Evolutionary conservation across 2,113 vertebrate genomes (phyloP).

Genomic region (Leucoraja erinaceus): DNA sequence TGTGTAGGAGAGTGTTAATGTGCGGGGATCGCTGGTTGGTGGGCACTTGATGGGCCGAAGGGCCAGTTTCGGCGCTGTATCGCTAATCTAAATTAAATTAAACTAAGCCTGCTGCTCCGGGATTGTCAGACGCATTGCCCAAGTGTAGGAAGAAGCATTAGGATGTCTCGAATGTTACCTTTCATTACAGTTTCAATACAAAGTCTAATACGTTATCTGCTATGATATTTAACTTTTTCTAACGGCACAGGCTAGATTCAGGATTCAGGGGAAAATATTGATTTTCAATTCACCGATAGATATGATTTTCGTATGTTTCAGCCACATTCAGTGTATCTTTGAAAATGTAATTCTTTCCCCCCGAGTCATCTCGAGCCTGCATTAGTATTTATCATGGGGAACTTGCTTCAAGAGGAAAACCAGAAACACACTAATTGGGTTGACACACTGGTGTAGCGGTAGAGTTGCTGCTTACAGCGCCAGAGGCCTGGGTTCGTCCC

Average conservation of each 20-base stretch:
- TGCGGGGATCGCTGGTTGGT: too few species aligned
- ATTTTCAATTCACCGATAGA: not conserved
- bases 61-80: too few species aligned
- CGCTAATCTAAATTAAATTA: too few species aligned
- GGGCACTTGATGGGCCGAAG: too few species aligned
- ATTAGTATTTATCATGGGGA: not conserved
- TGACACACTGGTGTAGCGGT: too few species aligned
- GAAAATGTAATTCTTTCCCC: not conserved
- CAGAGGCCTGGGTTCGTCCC: too few species aligned
- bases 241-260: not conserved
- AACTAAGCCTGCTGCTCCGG: too few species aligned
- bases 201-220: not conserved
- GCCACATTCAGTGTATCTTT: not conserved
- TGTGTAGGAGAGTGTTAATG: too few species aligned
- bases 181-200: not conserved
- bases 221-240: not conserved
- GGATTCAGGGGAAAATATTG: not conserved
- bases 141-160: not conserved
- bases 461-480: too few species aligned
- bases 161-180: too few species aligned
- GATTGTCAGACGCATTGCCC: not conserved
- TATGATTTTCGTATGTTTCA: not conserved
- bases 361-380: not conserved
- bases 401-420: not conserved
- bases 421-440: not conserved